Percentiles rank a stretch among this genome's conserved stretches.
phyloP scores from a whole-genome alignment of 2,113 vertebrate genomes.

The Campylomormyrus tamandua region DNA sequence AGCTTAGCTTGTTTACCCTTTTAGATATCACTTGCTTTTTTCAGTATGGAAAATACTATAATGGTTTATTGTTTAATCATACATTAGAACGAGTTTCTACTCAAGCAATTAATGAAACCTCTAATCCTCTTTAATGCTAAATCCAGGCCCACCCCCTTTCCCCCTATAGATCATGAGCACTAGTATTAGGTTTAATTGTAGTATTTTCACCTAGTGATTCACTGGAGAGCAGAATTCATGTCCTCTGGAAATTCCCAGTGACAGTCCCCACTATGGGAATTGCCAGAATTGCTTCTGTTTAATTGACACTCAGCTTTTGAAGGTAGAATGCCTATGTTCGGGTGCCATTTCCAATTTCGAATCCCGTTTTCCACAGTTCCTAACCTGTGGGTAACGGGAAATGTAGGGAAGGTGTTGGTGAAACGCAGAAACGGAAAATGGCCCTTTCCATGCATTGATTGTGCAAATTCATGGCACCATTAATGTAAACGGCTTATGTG shows the following conservation, averaged over 20 bases:
- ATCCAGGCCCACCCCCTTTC: background rate
- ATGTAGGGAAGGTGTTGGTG: background rate
- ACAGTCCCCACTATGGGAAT: background rate
- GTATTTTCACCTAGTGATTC: background rate
- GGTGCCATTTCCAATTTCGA: background rate
- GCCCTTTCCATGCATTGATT: background rate
- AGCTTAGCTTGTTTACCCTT: background rate
- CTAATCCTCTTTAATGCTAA: background rate
- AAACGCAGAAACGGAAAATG: background rate
- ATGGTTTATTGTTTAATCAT: background rate
- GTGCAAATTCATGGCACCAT: background rate
- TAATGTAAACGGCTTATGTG: background rate
- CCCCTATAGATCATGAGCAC: background rate
- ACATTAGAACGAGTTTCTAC: background rate
- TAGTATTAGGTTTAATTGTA: background rate
- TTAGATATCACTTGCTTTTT: background rate
- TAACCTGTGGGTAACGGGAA: background rate
- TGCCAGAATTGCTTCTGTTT: background rate
- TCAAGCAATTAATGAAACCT: background rate
- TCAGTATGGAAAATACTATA: background rate
- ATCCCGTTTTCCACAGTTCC: background rate
- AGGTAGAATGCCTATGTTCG: background rate
- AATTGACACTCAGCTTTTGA: background rate
- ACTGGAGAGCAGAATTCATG: background rate
- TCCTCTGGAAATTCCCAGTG: background rate